Evolutionary conservation across 2,797 vertebrate genomes (phyloP).

Genomic region (Chelon labrosus): DNA sequence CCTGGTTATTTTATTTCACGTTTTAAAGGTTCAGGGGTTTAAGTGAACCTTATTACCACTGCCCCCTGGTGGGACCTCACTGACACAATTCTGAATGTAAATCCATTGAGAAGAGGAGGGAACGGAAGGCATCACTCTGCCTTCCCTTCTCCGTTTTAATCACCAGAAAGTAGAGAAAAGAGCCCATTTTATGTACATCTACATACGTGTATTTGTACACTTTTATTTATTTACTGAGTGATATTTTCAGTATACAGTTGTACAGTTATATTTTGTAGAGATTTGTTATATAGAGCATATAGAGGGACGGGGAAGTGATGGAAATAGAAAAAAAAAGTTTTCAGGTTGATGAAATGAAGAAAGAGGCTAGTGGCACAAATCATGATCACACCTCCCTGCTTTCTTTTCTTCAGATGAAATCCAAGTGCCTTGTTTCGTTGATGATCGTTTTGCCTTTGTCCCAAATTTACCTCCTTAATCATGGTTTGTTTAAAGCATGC

Average conservation of each 20-base stretch:
- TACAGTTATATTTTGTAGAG: slow-evolving; percentile 85
- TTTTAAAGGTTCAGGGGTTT: slow-evolving; percentile 50
- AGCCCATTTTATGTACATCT: slow-evolving; percentile 62
- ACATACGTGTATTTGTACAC: slow-evolving; percentile 70
- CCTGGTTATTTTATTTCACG: slow-evolving; percentile 37
- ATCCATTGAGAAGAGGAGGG: slow-evolving; percentile 57
- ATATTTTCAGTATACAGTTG: slow-evolving; percentile 85
- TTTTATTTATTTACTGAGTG: slow-evolving; percentile 82
- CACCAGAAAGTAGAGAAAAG: slow-evolving; percentile 59
- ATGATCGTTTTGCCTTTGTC: slow-evolving; percentile 66
- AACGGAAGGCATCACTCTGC: slow-evolving; percentile 44
- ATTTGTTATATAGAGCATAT: slow-evolving; percentile 78
- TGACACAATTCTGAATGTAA: slow-evolving; percentile 83
- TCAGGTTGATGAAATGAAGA: slow-evolving; percentile 64
- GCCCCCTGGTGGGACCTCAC: slow-evolving; percentile 74
- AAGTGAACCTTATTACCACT: slow-evolving; percentile 51
- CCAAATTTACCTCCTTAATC: slow-evolving; percentile 50
- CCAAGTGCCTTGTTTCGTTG: slow-evolving; percentile 81
- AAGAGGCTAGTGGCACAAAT: slow-evolving; percentile 68
- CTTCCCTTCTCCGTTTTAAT: slow-evolving; percentile 58
- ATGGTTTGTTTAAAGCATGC: not conserved
- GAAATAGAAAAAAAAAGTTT: slow-evolving; percentile 31
- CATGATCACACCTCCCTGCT: slow-evolving; percentile 63
- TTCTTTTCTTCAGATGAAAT: slow-evolving; percentile 70
- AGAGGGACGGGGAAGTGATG: slow-evolving; percentile 36